These are phyloP conservation scores for Amphimedon queenslandica DNA, from an alignment of 37 sponge, comb jelly and placozoan genomes.

Conservation along the genomic window DNA sequence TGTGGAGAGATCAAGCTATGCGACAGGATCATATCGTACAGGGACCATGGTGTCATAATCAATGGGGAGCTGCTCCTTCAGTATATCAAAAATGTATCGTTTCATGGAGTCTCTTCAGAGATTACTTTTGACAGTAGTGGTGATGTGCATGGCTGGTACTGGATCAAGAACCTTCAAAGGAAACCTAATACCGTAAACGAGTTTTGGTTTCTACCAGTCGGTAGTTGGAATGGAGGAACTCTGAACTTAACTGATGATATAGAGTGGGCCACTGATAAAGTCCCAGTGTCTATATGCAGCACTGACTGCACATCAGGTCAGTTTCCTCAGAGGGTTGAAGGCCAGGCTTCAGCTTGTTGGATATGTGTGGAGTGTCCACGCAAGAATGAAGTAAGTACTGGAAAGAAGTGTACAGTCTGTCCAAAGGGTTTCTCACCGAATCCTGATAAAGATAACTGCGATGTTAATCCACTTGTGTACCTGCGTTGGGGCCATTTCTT, in stretches of 20 bases:
- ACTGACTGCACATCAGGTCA: conserved; percentile 35
- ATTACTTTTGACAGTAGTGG: conserved; percentile 51
- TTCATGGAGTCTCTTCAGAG: conserved; percentile 14
- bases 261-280: conserved; percentile 1
- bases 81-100: conserved; percentile 37
- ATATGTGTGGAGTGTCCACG: conserved; percentile 43
- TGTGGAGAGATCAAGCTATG: conserved; percentile 38
- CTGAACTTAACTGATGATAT: not conserved
- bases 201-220: conserved; percentile 8
- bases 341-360: conserved; percentile 55
- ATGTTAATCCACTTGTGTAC: conserved; percentile 11
- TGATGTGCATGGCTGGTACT: conserved; percentile 25
- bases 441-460: conserved; percentile 23
- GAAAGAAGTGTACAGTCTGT: conserved; percentile 33
- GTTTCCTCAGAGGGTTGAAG: conserved; percentile 6
- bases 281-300: conserved; percentile 36
- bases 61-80: conserved; percentile 18
- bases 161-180: conserved; percentile 28
- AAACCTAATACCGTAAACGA: no score
- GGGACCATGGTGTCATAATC: not conserved
- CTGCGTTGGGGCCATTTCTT: conserved; percentile 20
- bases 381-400: conserved; percentile 9
- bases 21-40: not conserved
- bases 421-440: conserved; percentile 37
- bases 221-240: conserved; percentile 12